Evolutionary conservation across 2,888 invertebrate species (phyloP), one percentile per base, ranked within the genome.

Genomic region (Scrobipalpa costella): DNA sequence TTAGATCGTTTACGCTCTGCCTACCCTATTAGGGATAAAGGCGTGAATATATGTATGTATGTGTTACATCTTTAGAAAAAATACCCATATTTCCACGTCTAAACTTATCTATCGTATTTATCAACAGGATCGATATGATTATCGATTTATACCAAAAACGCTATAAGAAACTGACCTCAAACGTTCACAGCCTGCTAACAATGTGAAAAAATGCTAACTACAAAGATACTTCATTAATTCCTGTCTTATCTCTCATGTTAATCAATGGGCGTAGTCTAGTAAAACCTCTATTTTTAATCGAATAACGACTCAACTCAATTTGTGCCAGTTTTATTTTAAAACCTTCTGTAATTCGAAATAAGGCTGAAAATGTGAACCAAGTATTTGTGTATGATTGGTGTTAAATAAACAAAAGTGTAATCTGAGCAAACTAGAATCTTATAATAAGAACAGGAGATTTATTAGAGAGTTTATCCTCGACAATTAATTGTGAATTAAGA

Each of bases 211-310:
- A 85, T 81, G 77, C 75, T 78, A 78, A 81, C 76, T 83, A 83
- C 83, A 86, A 88, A 87, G 88, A 87, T 86, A 82, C 85, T 86
- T 85, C 81, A 86, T 88, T 87, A 88, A 80, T 81, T 79, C 78
- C 78, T 79, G 74, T 80, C 84, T 85, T 88, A 89, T 89, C 89
- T 83, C 63, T 71, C 76, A 78, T 81, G 85, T 84, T 86, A 85
- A 89, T 89, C 89, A 85, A 80, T 83, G 85, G 89, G 89, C 86
- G 89, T 81, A 78, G 80, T 76, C 83, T 83, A 85, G 81, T 81
- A 79, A 80, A 85, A 80, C 78, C 75, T 71, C 72, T 74, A 74
- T 19, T 33, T 34, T n/a, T 50, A n/a, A 38, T 17, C 17, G 40
- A 36, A 57, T 33, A 65, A 63, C 59, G 63, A 2, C 34, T 62